Conservation (phyloP, 2,797 vertebrate species). For the Arctocebus calabarensis region DNA sequence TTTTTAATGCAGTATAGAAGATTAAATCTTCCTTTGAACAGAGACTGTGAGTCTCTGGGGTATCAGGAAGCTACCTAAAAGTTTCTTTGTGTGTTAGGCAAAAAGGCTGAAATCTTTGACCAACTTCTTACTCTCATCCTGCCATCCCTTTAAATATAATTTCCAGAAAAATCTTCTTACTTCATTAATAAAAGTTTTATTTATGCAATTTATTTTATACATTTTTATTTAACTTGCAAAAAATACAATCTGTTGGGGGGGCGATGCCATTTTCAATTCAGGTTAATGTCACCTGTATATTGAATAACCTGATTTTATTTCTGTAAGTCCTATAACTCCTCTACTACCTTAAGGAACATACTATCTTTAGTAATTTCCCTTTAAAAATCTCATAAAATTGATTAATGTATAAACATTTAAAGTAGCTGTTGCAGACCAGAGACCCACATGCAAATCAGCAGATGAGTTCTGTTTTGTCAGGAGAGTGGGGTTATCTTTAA, state of each 20-base stretch:
- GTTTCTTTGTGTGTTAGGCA: not conserved
- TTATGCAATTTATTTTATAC: not conserved
- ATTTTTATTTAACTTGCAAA: not conserved
- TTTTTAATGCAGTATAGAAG: not conserved
- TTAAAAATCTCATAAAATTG: not conserved
- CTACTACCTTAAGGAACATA: not conserved
- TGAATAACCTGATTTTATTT: not conserved
- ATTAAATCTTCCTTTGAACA: not conserved
- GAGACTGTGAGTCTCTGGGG: rapidly evolving
- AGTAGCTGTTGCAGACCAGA: not conserved
- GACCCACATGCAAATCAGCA: not conserved
- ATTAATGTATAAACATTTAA: not conserved
- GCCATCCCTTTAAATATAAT: not conserved
- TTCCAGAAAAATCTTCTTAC: not conserved
- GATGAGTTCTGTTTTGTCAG: not conserved
- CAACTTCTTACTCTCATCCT: not conserved
- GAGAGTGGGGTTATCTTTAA: not conserved
- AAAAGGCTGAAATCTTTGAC: not conserved
- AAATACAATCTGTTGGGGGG: not conserved
- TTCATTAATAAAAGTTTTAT: not conserved
- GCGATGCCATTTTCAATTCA: not conserved
- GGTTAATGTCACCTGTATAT: not conserved
- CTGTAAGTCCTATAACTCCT: not conserved
- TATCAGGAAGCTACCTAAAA: not conserved
- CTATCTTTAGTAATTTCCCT: not conserved